Evolutionary conservation across 2,888 invertebrate genomes (phyloP).

Genomic region (Mamestra brassicae): DNA sequence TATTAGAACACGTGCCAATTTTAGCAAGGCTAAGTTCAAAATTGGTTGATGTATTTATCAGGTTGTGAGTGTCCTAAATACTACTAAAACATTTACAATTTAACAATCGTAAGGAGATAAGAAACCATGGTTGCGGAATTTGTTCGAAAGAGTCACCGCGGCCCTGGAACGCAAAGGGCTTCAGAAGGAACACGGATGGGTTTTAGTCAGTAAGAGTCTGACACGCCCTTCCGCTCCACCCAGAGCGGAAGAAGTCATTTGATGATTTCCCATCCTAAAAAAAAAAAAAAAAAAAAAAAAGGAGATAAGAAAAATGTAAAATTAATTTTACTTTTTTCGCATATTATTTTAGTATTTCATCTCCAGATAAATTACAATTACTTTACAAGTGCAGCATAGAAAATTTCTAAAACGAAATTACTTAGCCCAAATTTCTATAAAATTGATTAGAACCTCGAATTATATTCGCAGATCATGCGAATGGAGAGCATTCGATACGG

Average conservation of each 20-base stretch:
- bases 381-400: background rate
- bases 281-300: too few relatives aligned
- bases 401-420: conserved; percentile 1
- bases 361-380: background rate
- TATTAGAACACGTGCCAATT: background rate
- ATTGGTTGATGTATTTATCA: conserved; percentile 1
- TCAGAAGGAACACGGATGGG: too few relatives aligned
- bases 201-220: too few relatives aligned
- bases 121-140: too few relatives aligned
- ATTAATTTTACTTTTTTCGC: background rate
- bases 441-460: conserved; percentile 32
- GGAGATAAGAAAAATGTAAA: too few relatives aligned
- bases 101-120: background rate
- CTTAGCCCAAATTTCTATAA: conserved; percentile 20
- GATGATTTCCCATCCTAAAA: too few relatives aligned
- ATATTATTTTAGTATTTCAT: background rate
- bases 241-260: too few relatives aligned
- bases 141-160: too few relatives aligned
- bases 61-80: background rate
- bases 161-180: too few relatives aligned
- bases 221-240: too few relatives aligned
- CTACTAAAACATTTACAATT: background rate
- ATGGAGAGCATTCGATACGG: conserved; percentile 37
- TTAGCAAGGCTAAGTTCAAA: background rate
- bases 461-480: conserved; percentile 44